Evolutionary conservation across 2,888 invertebrate species (phyloP).

Genomic region (Coleophora deauratella): DNA sequence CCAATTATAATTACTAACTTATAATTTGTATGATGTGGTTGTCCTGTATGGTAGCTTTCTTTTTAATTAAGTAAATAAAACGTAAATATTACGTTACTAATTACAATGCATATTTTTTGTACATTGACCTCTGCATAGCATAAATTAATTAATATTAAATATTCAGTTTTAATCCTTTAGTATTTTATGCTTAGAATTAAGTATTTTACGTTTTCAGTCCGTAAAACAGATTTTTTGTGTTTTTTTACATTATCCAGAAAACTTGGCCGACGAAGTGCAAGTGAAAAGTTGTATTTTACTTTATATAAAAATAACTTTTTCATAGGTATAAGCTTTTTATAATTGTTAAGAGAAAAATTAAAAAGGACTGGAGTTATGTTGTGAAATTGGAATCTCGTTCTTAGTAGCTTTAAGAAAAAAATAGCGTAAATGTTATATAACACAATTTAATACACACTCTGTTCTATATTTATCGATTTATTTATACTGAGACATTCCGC

Average conservation of each 20-base stretch:
- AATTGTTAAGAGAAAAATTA: no score
- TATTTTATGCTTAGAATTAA: no score
- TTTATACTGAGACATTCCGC: slow-evolving; percentile 45
- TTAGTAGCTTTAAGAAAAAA: neutral
- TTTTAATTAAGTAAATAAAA: no score
- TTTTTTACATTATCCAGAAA: slow-evolving; percentile 6
- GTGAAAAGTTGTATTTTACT: slow-evolving; percentile 10
- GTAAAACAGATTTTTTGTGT: slow-evolving; percentile 21
- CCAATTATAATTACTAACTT: no score
- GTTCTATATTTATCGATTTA: neutral
- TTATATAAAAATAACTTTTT: slow-evolving; percentile 1
- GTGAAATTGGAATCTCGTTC: neutral
- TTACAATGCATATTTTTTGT: neutral
- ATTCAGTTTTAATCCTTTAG: slow-evolving; percentile 4
- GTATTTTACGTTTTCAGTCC: no score
- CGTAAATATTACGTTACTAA: neutral
- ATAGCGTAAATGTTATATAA: no score
- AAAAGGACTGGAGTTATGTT: slow-evolving; percentile 3
- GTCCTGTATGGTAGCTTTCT: no score
- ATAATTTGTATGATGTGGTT: no score
- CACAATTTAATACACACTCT: neutral
- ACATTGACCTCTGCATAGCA: slow-evolving; percentile 11
- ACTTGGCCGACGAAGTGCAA: slow-evolving; percentile 36
- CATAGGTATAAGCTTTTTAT: slow-evolving; percentile 2
- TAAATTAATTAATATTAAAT: slow-evolving; percentile 1